Base-by-base conservation (phyloP, 2,888 invertebrate species). In the Ectemnius cavifrons region DNA sequence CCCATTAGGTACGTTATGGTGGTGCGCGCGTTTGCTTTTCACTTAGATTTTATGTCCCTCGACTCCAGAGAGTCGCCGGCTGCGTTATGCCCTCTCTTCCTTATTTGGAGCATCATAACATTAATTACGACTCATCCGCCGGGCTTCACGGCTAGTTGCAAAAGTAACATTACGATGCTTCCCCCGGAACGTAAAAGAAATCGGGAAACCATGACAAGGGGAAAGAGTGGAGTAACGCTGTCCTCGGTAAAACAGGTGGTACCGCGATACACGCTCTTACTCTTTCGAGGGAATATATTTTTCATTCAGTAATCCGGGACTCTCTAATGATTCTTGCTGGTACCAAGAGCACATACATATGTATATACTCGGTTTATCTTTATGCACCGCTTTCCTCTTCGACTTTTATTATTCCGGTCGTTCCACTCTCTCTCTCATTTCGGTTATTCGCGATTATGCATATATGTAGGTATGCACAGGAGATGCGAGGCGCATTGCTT, bases 41-140 rank as follows among this genome's bases (percentile, higher is more conserved):
- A 63, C 28, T 27, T 58, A 46, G 20, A 27, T 59, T 59, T 69
- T 64, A 49, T 20, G 47, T 27, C 14, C n/a, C 27, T 18, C 27
- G 63, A 52, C 27, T 23, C 45, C 16, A n/a, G 27, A 18, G 18
- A 28, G 49, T 63, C 63, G 16, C 27, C 28, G 13, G 23, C 63
- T 47, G 23, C 23, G 23, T 2, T 3, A 23, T 63, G 46, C 18
- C 45, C 57, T 4, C 52, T 14, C 49, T 47, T 58, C 16, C 49
- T 58, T 58, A n/a, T 18, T 37, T 58, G 62, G 23, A 49, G 59
- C 63, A 63, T 67, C 67, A 67, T 37, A 67, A 71, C 71, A 63
- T 71, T 71, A 58, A 67, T 71, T 71, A 62, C 13, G 67, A 16
- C 18, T 14, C 45, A 46, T 27, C 16, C 18, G 58, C 49, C 58